Percentiles rank a stretch among this genome's conserved stretches.
phyloP scores from a whole-genome alignment of 2,888 invertebrate genomes.

The Elegia similella region DNA sequence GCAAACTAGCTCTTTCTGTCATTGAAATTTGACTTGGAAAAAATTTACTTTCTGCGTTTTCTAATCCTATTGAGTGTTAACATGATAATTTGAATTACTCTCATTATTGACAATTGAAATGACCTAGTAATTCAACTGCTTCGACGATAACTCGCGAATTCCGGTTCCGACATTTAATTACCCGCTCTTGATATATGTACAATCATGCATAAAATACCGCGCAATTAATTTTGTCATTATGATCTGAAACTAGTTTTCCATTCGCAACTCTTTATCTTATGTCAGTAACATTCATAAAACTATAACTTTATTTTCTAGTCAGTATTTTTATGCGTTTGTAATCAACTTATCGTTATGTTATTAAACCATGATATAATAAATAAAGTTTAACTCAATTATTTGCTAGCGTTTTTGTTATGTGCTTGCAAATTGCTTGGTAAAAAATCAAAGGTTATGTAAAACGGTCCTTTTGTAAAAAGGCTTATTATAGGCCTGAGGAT shows the following conservation, averaged over 20 bases:
- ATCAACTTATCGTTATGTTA: background rate
- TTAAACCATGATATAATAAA: background rate
- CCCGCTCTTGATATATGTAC: conserved; percentile 9
- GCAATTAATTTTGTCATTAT: conserved; percentile 11
- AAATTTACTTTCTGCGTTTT: no score
- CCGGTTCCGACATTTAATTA: conserved; percentile 18
- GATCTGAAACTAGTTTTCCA: conserved; percentile 10
- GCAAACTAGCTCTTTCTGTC: no score
- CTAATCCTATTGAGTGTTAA: background rate
- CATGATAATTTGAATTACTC: background rate
- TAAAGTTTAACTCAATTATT: background rate
- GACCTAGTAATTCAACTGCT: conserved; percentile 13
- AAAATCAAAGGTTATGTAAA: no score
- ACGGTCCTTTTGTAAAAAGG: no score
- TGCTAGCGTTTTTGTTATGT: background rate
- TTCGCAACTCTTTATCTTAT: background rate
- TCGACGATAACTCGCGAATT: conserved; percentile 12
- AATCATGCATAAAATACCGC: conserved; percentile 7
- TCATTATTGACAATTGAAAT: conserved; percentile 4
- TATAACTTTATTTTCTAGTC: background rate
- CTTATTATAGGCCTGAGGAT: no score
- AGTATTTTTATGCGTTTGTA: background rate
- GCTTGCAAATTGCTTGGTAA: no score
- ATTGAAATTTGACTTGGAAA: no score
- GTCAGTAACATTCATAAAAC: background rate